These are phyloP conservation scores for Ophiodon elongatus DNA, from an alignment of 2,113 vertebrate genomes.

Conservation along the genomic window DNA sequence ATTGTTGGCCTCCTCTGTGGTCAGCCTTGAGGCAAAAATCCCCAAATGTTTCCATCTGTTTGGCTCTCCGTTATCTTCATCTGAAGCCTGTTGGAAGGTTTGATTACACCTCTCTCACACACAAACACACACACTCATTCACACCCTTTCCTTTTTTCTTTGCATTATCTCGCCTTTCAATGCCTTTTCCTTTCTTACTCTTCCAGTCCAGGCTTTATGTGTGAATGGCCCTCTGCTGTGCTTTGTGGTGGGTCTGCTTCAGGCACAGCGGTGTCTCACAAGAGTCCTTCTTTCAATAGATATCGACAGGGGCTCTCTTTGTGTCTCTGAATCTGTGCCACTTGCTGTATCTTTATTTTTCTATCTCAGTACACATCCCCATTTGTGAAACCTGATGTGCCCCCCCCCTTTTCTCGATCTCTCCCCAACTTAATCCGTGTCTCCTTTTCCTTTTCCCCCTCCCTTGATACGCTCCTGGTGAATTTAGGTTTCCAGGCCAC, in stretches of 20 bases:
- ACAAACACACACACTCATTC: not conserved
- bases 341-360: conserved; percentile 55
- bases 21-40: conserved; percentile 38
- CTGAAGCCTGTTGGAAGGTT: conserved; percentile 48
- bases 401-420: not conserved
- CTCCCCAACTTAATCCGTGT: not conserved
- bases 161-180: conserved; percentile 57
- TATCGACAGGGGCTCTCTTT: conserved; percentile 65
- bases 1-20: conserved; percentile 14
- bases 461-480: conserved; percentile 24
- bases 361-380: conserved; percentile 11
- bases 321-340: conserved; percentile 48
- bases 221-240: conserved; percentile 60
- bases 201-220: conserved; percentile 60
- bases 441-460: conserved; percentile 20
- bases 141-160: conserved; percentile 32
- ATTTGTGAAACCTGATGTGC: conserved; percentile 2
- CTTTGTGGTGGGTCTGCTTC: conserved; percentile 54
- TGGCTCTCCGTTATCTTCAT: conserved; percentile 26
- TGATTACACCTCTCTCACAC: conserved; percentile 4
- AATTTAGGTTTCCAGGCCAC: conserved; percentile 34
- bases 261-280: conserved; percentile 58
- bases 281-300: conserved; percentile 57
- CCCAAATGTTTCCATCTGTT: conserved; percentile 50
- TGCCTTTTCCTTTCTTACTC: conserved; percentile 55